A percentile compares a stretch with the other conserved stretches of the same genome.
phyloP scores from a whole-genome alignment of 2,797 vertebrate genomes.

The Halcyon smyrnensis region DNA sequence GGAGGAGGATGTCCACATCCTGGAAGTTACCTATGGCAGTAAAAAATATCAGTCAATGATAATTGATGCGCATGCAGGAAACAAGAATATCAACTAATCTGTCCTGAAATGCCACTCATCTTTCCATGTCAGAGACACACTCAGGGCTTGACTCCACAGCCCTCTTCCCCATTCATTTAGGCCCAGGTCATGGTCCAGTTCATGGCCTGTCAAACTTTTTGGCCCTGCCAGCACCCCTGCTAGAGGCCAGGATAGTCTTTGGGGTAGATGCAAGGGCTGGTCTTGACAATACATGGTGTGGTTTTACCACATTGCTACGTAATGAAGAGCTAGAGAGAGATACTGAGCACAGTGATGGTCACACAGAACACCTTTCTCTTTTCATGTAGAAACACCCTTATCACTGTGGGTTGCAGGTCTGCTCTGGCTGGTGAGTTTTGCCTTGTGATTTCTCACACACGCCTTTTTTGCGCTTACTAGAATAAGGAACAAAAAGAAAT shows the following conservation, averaged over 20 bases:
- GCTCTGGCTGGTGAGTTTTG: constrained; percentile 2
- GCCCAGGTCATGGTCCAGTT: not conserved
- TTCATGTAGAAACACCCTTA: not conserved
- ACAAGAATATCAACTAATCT: not conserved
- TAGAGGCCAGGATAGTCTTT: not conserved
- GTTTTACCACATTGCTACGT: not conserved
- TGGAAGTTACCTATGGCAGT: not conserved
- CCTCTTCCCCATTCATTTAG: not conserved
- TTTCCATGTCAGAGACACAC: not conserved
- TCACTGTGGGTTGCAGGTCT: not conserved
- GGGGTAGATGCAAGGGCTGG: not conserved
- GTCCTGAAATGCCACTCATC: not conserved
- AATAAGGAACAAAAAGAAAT: not conserved
- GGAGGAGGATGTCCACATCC: not conserved
- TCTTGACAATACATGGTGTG: not conserved
- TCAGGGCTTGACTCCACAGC: not conserved
- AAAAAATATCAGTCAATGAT: not conserved
- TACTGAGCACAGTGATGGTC: not conserved
- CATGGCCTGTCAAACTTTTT: not conserved
- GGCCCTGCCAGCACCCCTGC: not conserved
- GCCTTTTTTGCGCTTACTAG: not conserved
- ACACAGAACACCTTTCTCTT: not conserved
- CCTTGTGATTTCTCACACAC: not conserved
- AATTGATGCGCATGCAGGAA: not conserved
- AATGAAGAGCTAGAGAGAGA: not conserved